Conservation (phyloP, 1,140 invertebrate species). For the Zophobas atratus region DNA sequence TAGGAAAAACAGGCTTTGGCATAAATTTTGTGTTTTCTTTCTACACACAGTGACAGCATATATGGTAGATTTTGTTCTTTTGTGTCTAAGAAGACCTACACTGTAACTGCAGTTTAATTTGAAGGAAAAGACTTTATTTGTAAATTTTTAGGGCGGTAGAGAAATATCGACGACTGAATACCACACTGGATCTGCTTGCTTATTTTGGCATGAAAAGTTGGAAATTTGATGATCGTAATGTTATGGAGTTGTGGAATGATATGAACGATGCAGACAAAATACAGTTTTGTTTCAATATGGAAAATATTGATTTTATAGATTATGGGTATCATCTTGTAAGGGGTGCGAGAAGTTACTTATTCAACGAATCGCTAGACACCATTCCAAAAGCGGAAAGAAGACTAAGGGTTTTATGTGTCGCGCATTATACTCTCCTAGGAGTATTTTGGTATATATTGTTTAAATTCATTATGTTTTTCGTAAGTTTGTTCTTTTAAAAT, state of each 20-base stretch:
- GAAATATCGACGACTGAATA: conserved; percentile 81
- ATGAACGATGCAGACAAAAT: conserved; percentile 74
- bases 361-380: conserved; percentile 75
- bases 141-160: conserved; percentile 70
- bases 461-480: background rate
- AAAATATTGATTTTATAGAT: conserved; percentile 72
- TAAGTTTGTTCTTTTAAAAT: background rate
- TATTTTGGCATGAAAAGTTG: conserved; percentile 82
- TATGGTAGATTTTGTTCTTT: conserved; percentile 71
- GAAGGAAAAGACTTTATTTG: conserved; percentile 18
- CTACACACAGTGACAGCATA: conserved; percentile 75
- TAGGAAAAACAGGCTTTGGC: conserved; percentile 70
- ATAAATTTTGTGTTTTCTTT: conserved; percentile 68
- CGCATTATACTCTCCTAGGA: conserved; percentile 66
- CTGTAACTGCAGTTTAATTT: conserved; percentile 65
- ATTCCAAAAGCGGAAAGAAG: conserved; percentile 58
- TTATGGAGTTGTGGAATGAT: conserved; percentile 73
- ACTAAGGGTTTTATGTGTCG: conserved; percentile 68
- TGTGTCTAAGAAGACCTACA: conserved; percentile 73
- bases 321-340: conserved; percentile 75
- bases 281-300: conserved; percentile 75
- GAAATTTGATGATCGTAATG: conserved; percentile 80
- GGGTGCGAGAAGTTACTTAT: conserved; percentile 71
- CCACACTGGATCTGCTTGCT: conserved; percentile 79
- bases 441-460: conserved; percentile 2